Evolutionary conservation across 2,797 vertebrate genomes (phyloP), one percentile per base, ranked within the genome.

Genomic region (Falco concolor): DNA sequence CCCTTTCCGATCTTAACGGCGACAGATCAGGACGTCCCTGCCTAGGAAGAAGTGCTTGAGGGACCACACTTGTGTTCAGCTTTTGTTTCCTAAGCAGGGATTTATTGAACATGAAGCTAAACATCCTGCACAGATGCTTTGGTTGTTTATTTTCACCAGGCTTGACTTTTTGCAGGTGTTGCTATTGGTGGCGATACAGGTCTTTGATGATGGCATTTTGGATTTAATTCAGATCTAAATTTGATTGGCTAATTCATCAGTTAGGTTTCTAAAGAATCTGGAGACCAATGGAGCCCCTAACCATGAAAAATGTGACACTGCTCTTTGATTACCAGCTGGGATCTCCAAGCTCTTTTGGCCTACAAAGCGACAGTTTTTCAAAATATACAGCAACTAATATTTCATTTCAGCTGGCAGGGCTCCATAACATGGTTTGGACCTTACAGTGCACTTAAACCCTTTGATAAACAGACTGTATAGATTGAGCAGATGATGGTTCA

Each of bases 401-500:
- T 97, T 97, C 93, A 95, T 94, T 87, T 95, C 81, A 75, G 73
- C 82, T 95, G 82, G 83, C 96, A 97, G 65, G 49, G 56, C 77
- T 97, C 96, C 95, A 92, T 84, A 86, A 89, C 95, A 96, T 42
- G 27, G 81, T 81, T 93, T 96, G 94, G 88, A 96, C 94, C 96
- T 92, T 93, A 85, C 67, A 93, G 70, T 87, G 63, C 90, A 96
- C 84, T 93, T 59, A 68, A 89, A 74, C 69, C 50, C 49, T 90
- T 89, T 95, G 90, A 94, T 94, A 96, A 93, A 97, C 90, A 93
- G 86, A 72, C 79, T 81, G 60, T 92, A 96, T 93, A 95, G 90
- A 96, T 87, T 64, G 92, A 96, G 77, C 93, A 96, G 95, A 95
- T 93, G 86, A 93, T 69, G 75, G 95, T 94, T 97, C 95, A 93